These are phyloP conservation scores for Selenia dentaria DNA, from an alignment of 2,888 invertebrate species.

Conservation along the genomic window DNA sequence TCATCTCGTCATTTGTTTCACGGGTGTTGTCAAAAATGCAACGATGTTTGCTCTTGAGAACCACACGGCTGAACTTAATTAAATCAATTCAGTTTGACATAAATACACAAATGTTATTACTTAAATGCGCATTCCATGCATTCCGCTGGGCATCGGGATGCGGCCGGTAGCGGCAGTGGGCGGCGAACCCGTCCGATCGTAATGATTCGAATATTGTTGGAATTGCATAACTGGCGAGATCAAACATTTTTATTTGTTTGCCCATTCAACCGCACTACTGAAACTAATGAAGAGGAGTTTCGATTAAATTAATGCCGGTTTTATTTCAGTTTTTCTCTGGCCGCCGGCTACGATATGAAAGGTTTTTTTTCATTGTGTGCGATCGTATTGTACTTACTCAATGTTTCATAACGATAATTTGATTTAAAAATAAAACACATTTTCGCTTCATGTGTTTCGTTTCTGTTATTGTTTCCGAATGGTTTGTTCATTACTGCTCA, in stretches of 20 bases:
- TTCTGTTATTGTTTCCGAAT: constrained; percentile 47
- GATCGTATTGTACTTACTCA: constrained; percentile 44
- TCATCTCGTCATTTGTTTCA: too few relatives aligned
- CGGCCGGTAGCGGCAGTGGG: constrained; percentile 19
- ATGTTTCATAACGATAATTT: constrained; percentile 58
- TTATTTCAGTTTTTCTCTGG: constrained; percentile 64
- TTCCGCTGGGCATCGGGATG: constrained; percentile 6
- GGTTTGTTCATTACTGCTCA: constrained; percentile 19
- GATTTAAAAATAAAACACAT: constrained; percentile 43
- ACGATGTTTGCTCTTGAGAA: too few relatives aligned
- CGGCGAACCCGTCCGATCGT: constrained; percentile 53
- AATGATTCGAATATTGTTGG: constrained; percentile 72
- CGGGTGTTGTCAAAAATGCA: too few relatives aligned
- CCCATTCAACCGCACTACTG: constrained; percentile 74
- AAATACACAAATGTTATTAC: constrained; percentile 32
- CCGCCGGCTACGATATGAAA: constrained; percentile 46
- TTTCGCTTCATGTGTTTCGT: constrained; percentile 60
- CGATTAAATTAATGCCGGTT: constrained; percentile 77
- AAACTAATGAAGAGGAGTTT: constrained; percentile 81
- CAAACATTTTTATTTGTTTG: constrained; percentile 82
- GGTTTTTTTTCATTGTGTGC: constrained; percentile 50
- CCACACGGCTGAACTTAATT: constrained; percentile 29
- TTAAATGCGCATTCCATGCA: constrained; percentile 32
- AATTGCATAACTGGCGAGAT: constrained; percentile 72
- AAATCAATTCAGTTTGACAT: constrained; percentile 30